phyloP scores from a whole-genome alignment of 2,797 vertebrate genomes.

The Acipenser transmontanus region DNA sequence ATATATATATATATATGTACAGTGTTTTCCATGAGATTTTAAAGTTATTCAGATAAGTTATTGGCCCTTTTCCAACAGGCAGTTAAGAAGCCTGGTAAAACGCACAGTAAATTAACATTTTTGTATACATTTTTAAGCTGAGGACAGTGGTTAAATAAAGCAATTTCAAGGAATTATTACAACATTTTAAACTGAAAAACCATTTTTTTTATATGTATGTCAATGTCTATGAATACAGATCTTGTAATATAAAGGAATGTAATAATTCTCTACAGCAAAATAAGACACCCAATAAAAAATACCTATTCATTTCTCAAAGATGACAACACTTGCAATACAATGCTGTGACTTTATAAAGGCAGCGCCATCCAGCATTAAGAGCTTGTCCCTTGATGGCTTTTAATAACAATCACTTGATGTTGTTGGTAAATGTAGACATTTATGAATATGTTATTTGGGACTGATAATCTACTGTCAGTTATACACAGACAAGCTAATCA shows the following conservation, averaged over 20 bases:
- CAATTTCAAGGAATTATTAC: too few relatives aligned
- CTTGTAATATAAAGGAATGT: constrained; percentile 28
- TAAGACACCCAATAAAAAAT: constrained; percentile 19
- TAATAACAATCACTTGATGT: constrained; percentile 6
- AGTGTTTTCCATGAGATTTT: too few relatives aligned
- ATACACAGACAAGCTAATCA: neutral
- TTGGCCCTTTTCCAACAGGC: too few relatives aligned
- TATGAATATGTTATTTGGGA: neutral
- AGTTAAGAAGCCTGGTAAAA: too few relatives aligned
- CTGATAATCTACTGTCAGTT: neutral
- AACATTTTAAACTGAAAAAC: too few relatives aligned
- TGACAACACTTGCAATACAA: constrained; percentile 16
- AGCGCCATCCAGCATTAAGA: constrained; percentile 12
- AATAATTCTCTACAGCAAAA: constrained; percentile 17
- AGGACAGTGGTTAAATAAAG: too few relatives aligned
- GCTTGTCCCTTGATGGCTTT: constrained; percentile 13
- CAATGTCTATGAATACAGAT: constrained; percentile 34
- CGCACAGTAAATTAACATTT: too few relatives aligned
- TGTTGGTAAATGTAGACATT: constrained; percentile 2
- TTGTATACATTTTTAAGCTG: too few relatives aligned
- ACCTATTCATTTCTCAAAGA: constrained; percentile 17
- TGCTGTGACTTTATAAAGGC: constrained; percentile 13
- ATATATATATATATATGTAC: too few relatives aligned
- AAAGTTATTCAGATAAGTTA: too few relatives aligned
- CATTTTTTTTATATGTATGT: neutral